Evolutionary conservation across 1,140 invertebrate species (phyloP).

Genomic region (Alviniconcha marisindica): DNA sequence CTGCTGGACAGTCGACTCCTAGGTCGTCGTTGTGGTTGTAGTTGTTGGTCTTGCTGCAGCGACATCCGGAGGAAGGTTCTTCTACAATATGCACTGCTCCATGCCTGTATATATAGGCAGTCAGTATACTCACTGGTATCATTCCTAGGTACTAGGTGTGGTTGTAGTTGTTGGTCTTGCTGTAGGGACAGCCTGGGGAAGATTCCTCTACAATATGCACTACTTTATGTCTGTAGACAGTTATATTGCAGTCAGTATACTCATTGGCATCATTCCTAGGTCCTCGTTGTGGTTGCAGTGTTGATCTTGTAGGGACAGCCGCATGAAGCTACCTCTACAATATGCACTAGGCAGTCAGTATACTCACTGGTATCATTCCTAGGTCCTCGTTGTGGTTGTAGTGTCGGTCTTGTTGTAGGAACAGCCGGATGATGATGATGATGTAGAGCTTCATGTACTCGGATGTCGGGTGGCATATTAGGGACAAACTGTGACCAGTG

Average conservation of each 20-base stretch:
- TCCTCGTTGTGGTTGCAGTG: slow-evolving; percentile 83
- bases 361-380: slow-evolving; percentile 55
- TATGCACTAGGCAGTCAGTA: not conserved
- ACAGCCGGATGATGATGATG: too few species aligned
- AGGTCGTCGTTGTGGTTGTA: slow-evolving; percentile 83
- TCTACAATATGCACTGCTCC: slow-evolving; percentile 76
- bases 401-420: slow-evolving; percentile 79
- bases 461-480: too few species aligned
- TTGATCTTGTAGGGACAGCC: slow-evolving; percentile 81
- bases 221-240: too few species aligned
- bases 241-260: too few species aligned
- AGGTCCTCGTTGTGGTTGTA: slow-evolving; percentile 83
- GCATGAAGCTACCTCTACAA: slow-evolving; percentile 80
- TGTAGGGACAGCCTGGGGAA: slow-evolving; percentile 83
- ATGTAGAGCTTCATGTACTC: too few species aligned
- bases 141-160: slow-evolving; percentile 80
- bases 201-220: slow-evolving; percentile 76
- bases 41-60: slow-evolving; percentile 79
- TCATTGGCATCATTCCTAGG: slow-evolving; percentile 60
- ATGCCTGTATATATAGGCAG: too few species aligned
- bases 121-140: slow-evolving; percentile 51
- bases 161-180: slow-evolving; percentile 80
- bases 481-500: too few species aligned
- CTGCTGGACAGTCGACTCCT: slow-evolving; percentile 58
- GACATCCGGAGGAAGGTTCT: slow-evolving; percentile 81